Evolutionary conservation across 2,113 vertebrate species (phyloP), one percentile per base, ranked within the genome.

Genomic region (Sander lucioperca): DNA sequence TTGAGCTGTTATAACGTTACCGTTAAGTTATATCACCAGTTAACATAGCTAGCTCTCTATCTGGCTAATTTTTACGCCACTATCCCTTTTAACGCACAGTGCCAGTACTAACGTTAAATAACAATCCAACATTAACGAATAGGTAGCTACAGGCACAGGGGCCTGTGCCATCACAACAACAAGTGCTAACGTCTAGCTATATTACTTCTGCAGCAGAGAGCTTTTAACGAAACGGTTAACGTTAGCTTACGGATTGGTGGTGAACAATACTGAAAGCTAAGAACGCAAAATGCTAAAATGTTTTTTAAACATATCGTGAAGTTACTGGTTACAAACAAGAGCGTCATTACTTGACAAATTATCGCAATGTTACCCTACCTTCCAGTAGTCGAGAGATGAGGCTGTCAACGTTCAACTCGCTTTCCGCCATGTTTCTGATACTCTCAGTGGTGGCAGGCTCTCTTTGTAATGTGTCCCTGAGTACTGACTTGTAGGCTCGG

Each of bases 321-420:
- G 69, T 81, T 61, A 39, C 5, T 15, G 19, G 66, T 33, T 54
- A 14, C 3, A 53, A 53, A 68, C 23, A 58, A 54, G 2, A 21
- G 14, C 48, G 13, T 54, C 5, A 0, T 25, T 43, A 21, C 25
- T 10, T 0, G 27, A 47, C 1, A 7, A 7, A 15, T 48, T 2
- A 59, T 43, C 25, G 7, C 45, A 73, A 12, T 0, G 56, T 15
- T 25, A 19, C 16, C 61, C 91, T 93, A 97, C 97, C 96, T 96
- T 97, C 97, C 86, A 97, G 95, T 86, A 97, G 90, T n/a, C 96
- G 96, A 77, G 96, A 97, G 95, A 97, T 97, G 83, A 97, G 96
- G 90, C 96, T 97, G 86, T 97, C 97, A 94, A 97, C 95, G 94
- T 97, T 97, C 94, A 97, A 93, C 88, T 97, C 97, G 91, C 96